These are phyloP conservation scores for Girardinus metallicus DNA, from an alignment of 2,797 vertebrate genomes.

Conservation along the genomic window DNA sequence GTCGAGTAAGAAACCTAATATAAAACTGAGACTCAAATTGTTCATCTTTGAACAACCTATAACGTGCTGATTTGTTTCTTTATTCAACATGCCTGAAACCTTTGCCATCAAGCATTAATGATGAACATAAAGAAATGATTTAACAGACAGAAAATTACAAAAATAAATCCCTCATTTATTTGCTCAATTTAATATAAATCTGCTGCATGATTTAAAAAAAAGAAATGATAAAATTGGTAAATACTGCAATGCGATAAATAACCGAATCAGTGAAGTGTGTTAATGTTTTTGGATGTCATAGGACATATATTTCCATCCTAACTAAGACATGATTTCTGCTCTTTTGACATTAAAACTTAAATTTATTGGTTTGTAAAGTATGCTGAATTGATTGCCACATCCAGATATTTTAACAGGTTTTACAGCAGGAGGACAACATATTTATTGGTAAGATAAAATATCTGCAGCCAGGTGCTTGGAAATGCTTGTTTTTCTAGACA, in stretches of 20 bases:
- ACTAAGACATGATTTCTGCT: background rate
- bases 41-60: background rate
- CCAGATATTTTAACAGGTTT: no score
- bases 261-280: background rate
- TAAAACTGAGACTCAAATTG: background rate
- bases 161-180: background rate
- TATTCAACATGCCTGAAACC: background rate
- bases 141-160: background rate
- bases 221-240: background rate
- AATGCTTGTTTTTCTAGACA: background rate
- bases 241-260: background rate
- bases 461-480: slow-evolving; percentile 3
- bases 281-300: background rate
- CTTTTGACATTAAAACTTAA: background rate
- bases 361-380: background rate
- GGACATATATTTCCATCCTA: background rate
- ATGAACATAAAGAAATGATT: background rate
- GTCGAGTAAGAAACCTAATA: background rate
- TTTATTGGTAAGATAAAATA: background rate
- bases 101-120: background rate
- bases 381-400: background rate
- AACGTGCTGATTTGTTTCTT: background rate
- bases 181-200: background rate
- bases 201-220: background rate
- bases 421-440: background rate